These are phyloP conservation scores for Hydrolagus colliei DNA, from an alignment of 2,797 vertebrate species.

Conservation along the genomic window DNA sequence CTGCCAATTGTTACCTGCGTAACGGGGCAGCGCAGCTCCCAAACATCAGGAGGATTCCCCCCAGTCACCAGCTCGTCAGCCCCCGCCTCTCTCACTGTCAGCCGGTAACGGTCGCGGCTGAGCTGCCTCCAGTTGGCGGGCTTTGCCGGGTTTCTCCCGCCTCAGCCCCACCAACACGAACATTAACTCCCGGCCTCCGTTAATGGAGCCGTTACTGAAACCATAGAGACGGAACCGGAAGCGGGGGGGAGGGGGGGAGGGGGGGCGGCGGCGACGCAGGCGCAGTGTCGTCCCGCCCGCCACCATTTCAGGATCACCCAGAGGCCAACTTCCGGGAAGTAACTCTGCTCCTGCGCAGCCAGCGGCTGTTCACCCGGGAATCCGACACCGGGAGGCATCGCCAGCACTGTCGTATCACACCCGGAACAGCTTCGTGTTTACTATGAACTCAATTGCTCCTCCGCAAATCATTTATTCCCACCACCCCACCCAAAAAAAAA, in stretches of 20 bases:
- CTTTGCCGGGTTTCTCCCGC: neutral
- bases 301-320: neutral
- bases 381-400: neutral
- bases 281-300: neutral
- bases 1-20: no score
- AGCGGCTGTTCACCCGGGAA: neutral
- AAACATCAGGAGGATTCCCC: no score
- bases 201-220: conserved; percentile 12
- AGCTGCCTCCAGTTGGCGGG: neutral
- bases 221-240: conserved; percentile 23
- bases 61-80: no score
- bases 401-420: neutral
- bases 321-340: neutral
- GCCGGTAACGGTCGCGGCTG: neutral
- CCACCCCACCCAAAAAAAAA: no score
- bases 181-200: no score
- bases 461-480: no score
- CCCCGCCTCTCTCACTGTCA: no score
- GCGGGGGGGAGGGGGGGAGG: neutral
- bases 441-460: no score
- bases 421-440: no score
- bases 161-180: no score
- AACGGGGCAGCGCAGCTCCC: no score
- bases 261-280: neutral
- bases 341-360: no score